Evolutionary conservation across 37 sponge, comb jelly and placozoan genomes (phyloP), one percentile per base, ranked within the genome.

Genomic region (Dysidea cf. avara): DNA sequence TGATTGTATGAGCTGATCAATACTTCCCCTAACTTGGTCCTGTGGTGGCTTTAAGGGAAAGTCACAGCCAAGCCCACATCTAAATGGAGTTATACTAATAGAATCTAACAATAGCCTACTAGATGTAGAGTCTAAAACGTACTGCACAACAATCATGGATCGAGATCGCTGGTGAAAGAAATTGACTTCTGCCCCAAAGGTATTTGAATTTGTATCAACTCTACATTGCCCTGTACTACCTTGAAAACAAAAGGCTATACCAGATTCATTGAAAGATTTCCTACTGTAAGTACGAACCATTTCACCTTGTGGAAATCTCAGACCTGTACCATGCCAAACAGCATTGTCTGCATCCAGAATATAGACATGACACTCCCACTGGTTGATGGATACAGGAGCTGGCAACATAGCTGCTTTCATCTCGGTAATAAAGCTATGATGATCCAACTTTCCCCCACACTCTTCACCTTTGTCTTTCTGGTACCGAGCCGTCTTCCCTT

Each of bases 311-410:
- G 52, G 16, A 49, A 49, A 49, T 49, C 16, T 16, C 16, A 49
- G 52, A 49, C 52, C 52, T 18, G 52, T 49, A 16, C 52, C 52
- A 49, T 49, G 13, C 52, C 52, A 49, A 49, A 49, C 52, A 49
- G 16, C 52, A 18, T 13, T 49, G 16, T 49, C 52, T 18, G 52
- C 52, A 49, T 49, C 52, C 52, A 49, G 16, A 16, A 49, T 18
- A 49, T 49, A 49, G 13, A 49, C 16, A 16, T 49, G 52, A n/a
- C n/a, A n/a, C n/a, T n/a, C n/a, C 13, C 16, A 49, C 52, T 49
- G 52, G 52, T 13, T 49, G 16, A 18, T 16, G 13, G 13, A 18
- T 49, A 49, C 52, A 49, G 52, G 52, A 13, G 13, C 52, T 18
- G 52, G 52, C 52, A 49, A 49, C 16, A 49, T 16, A 16, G 52